Evolutionary conservation across 2,797 vertebrate species (phyloP), one percentile per base, ranked within the genome.

Genomic region (Xyrichtys novacula): DNA sequence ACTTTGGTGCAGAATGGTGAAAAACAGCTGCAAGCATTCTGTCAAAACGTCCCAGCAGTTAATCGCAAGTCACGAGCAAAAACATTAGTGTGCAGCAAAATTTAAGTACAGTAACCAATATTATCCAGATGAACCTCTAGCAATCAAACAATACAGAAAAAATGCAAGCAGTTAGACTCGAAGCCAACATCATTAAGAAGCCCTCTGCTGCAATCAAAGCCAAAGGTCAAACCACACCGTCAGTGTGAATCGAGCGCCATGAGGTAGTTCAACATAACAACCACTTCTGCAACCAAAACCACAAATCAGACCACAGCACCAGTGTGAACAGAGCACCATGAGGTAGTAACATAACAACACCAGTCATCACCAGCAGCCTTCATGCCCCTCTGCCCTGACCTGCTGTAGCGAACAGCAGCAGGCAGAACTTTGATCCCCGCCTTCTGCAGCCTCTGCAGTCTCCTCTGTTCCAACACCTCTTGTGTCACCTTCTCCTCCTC

Each of bases 361-460:
- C 29, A 16, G n/a, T n/a, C 48, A 50, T 17, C 48, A 48, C 34
- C 53, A 56, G 52, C 67, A 32, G 39, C 38, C 56, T 39, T 28
- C 80, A 73, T 62, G 70, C 69, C n/a, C 14, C 25, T 68, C 73
- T 65, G 50, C 48, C 88, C 97, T 96, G 90, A 99, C 97, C 98
- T 99, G 94, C 90, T 84, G 53, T 95, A 97, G 77, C 94, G 95
- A 81, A 91, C 93, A 1, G 92, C 89, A 36, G 97, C 96, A 7
- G 97, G 95, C 62, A 95, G 87, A 46, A 94, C 93, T 85, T 91
- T 96, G 86, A 99, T 96, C 38, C 97, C 97, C 22, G 96, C 95
- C 89, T 96, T 95, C 85, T 96, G 88, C 3, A 97, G 89, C 89
- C 85, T 95, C 85, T 91, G 93, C 81, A 96, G 86, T 86, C 89